Conservation (phyloP, 2,888 invertebrate genomes). For the Mayetiola destructor region DNA sequence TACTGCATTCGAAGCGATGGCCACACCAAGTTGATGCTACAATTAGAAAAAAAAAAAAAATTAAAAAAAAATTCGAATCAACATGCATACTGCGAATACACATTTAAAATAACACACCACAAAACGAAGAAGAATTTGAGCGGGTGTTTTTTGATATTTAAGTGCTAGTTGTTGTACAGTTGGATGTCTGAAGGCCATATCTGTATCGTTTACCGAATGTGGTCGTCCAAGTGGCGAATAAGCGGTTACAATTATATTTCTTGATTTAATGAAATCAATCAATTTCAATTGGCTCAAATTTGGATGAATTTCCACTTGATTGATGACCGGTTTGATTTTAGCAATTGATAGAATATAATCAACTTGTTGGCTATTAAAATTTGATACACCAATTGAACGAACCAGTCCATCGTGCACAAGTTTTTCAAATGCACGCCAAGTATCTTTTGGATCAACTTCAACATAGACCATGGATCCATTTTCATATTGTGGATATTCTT, state of each 20-base stretch:
- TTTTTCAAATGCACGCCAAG: conserved; percentile 55
- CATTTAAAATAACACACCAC: conserved; percentile 23
- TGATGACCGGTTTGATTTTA: conserved; percentile 44
- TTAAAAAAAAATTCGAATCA: neutral
- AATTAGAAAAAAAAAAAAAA: conserved; percentile 35
- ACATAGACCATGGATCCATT: conserved; percentile 35
- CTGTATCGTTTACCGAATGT: conserved; percentile 31
- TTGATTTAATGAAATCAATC: conserved; percentile 47
- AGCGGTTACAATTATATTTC: conserved; percentile 52
- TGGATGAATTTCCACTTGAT: conserved; percentile 46
- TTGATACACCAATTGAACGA: conserved; percentile 58
- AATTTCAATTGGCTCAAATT: conserved; percentile 51
- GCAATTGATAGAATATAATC: conserved; percentile 43
- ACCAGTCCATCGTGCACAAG: conserved; percentile 45
- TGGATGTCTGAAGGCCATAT: conserved; percentile 38
- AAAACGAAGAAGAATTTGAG: conserved; percentile 54
- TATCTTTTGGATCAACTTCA: conserved; percentile 51
- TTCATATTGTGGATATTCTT: conserved; percentile 46
- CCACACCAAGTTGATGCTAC: conserved; percentile 34
- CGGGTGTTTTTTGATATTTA: conserved; percentile 49
- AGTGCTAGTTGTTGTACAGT: conserved; percentile 42
- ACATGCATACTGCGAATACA: too few relatives aligned
- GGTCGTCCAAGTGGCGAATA: conserved; percentile 69
- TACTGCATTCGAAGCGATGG: conserved; percentile 39
- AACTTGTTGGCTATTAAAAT: conserved; percentile 59